These are phyloP conservation scores for Pandion haliaetus DNA, from an alignment of 2,113 vertebrate genomes.

Conservation along the genomic window DNA sequence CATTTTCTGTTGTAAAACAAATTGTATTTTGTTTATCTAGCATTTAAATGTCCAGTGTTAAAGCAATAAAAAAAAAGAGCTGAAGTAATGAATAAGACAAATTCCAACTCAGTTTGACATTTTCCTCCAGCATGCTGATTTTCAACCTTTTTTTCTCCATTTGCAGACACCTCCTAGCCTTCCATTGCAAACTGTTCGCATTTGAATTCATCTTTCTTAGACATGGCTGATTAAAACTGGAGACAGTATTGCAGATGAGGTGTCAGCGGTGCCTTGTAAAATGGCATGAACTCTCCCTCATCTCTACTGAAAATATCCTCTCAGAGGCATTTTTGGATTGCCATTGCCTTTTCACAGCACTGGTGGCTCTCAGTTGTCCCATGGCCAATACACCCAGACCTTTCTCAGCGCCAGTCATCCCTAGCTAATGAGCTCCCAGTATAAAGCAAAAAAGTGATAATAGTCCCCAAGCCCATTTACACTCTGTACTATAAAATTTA, in stretches of 20 bases:
- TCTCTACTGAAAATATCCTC: neutral
- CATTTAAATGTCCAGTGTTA: neutral
- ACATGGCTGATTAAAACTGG: conserved; percentile 7
- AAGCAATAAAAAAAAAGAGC: neutral
- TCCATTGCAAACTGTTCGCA: neutral
- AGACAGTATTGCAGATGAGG: neutral
- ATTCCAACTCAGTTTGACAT: neutral
- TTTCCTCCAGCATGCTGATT: neutral
- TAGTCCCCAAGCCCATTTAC: neutral
- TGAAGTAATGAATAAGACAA: neutral
- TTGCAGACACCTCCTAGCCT: neutral
- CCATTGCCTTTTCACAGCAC: neutral
- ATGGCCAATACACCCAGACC: neutral
- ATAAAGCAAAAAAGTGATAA: neutral
- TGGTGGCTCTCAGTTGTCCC: neutral
- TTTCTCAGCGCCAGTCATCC: neutral
- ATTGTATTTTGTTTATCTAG: conserved; percentile 32
- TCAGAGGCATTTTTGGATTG: neutral
- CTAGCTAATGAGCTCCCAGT: neutral
- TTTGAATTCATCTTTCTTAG: conserved; percentile 1
- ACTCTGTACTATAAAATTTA: neutral
- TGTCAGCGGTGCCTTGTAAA: neutral
- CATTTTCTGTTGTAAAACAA: neutral
- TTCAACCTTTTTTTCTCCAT: neutral
- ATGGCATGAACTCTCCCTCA: neutral